Percentiles rank a stretch among this genome's conserved stretches.
These are phyloP conservation scores for Acronicta psi DNA, from an alignment of 2,888 invertebrate species.

Conservation along the genomic window DNA sequence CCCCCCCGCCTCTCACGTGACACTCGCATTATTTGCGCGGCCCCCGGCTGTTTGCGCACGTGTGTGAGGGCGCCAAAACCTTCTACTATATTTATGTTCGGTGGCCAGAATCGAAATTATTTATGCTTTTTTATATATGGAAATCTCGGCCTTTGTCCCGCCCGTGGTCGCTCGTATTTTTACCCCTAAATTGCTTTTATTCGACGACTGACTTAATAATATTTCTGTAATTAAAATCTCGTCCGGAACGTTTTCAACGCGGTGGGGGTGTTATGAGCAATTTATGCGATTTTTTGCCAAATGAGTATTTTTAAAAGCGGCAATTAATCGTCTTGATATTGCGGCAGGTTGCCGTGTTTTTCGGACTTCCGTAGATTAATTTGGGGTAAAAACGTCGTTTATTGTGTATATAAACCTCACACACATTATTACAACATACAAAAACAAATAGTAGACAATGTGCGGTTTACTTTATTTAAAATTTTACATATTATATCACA, in stretches of 20 bases:
- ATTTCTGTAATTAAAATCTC: conserved; percentile 86
- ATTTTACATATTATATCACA: too few species aligned
- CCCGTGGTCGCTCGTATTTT: conserved; percentile 56
- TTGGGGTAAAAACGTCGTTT: conserved; percentile 47
- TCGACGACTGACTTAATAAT: conserved; percentile 83
- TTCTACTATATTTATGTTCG: conserved; percentile 81
- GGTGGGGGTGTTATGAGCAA: conserved; percentile 67
- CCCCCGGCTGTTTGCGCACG: conserved; percentile 76
- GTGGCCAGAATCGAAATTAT: conserved; percentile 84
- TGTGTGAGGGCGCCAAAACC: conserved; percentile 71
- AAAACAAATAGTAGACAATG: conserved; percentile 21
- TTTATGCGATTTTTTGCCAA: conserved; percentile 69
- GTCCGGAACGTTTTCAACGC: conserved; percentile 76
- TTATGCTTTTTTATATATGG: conserved; percentile 83
- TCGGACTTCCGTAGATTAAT: conserved; percentile 56
- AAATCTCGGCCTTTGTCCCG: conserved; percentile 80
- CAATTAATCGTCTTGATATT: conserved; percentile 68
- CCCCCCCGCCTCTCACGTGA: conserved; percentile 62
- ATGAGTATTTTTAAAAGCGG: conserved; percentile 67
- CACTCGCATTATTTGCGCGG: conserved; percentile 79
- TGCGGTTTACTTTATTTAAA: conserved; percentile 14
- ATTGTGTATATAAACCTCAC: conserved; percentile 47
- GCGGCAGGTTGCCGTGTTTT: conserved; percentile 55
- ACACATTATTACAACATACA: conserved; percentile 29
- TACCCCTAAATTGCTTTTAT: conserved; percentile 80